Base-by-base conservation (phyloP, 1,140 invertebrate species). In the Idris sp. region DNA sequence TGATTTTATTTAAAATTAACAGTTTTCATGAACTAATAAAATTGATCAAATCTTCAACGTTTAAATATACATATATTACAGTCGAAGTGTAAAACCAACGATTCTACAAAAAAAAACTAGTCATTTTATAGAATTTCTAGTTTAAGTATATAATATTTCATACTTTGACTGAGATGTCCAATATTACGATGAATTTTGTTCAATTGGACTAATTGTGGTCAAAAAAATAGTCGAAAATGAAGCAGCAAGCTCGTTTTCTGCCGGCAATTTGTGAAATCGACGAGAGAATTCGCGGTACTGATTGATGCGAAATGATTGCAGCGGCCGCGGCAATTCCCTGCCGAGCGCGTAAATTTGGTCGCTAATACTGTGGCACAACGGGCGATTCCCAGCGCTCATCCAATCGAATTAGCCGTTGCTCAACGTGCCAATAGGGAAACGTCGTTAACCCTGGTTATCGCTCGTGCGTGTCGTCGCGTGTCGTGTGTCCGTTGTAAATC, bases 361-460 rank as follows among this genome's bases (percentile, higher is more conserved):
- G 62, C 74, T 61, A 79, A 80, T 80, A 80, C 78, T 67, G 46
- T n/a, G n/a, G 56, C 33, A 41, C 64, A 48, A 64, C 49, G 33
- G 22, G 28, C 11, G n/a, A n/a, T 8, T 7, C 18, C 44, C 36
- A 31, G 40, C 51, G 41, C 25, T 53, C 46, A 62, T 62, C 48
- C 73, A 80, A 85, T 85, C 81, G 79, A 84, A 83, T 85, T 85
- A 84, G 76, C 74, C 81, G 79, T 77, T 84, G 80, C 81, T 82
- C 78, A 79, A 81, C 83, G 82, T 81, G 79, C 75, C 83, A 84
- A 84, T 80, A 78, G 74, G 79, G 78, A 84, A 85, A 84, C 81
- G 83, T 84, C 81, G 82, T 85, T 85, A 85, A 83, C 82, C 79
- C 64, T 80, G 81, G 83, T 85, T 85, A 84, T 82, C 79, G 80